Evolutionary conservation across 2,113 vertebrate genomes (phyloP).

Genomic region (Ophiodon elongatus): DNA sequence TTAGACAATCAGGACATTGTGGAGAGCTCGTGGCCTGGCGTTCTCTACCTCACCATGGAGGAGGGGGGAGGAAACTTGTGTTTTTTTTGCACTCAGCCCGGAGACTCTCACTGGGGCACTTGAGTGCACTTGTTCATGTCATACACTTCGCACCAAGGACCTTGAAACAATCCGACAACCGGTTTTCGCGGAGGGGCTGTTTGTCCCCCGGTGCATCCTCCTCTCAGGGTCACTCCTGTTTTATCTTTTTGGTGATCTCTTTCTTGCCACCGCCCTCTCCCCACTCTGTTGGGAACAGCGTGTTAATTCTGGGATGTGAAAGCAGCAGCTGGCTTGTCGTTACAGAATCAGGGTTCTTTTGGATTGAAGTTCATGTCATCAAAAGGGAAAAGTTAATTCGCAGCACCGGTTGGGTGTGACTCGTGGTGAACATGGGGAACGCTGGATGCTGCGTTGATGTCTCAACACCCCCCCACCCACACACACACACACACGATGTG

Average conservation of each 20-base stretch:
- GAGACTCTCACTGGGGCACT: slow-evolving; percentile 15
- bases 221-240: slow-evolving; percentile 39
- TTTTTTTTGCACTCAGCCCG: slow-evolving; percentile 1
- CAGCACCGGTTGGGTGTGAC: slow-evolving; percentile 31
- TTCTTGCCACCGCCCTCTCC: not conserved
- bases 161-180: slow-evolving; percentile 33
- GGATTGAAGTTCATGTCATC: slow-evolving; percentile 40
- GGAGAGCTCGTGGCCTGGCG: not conserved
- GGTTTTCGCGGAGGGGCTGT: slow-evolving; percentile 12
- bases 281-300: slow-evolving; percentile 28
- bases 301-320: slow-evolving; percentile 49
- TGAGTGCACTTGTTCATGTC: slow-evolving; percentile 37
- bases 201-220: slow-evolving; percentile 19
- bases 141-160: not conserved
- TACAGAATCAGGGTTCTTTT: slow-evolving; percentile 27
- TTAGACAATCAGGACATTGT: not conserved
- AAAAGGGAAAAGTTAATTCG: slow-evolving; percentile 31
- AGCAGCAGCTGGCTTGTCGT: slow-evolving; percentile 49
- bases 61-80: slow-evolving; percentile 13
- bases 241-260: slow-evolving; percentile 46
- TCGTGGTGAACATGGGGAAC: slow-evolving; percentile 3
- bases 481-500: no score
- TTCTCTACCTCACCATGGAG: not conserved
- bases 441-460: slow-evolving; percentile 15
- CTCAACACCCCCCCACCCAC: no score